phyloP scores from a whole-genome alignment of 1,140 invertebrate genomes.

The Dendroctonus valens region DNA sequence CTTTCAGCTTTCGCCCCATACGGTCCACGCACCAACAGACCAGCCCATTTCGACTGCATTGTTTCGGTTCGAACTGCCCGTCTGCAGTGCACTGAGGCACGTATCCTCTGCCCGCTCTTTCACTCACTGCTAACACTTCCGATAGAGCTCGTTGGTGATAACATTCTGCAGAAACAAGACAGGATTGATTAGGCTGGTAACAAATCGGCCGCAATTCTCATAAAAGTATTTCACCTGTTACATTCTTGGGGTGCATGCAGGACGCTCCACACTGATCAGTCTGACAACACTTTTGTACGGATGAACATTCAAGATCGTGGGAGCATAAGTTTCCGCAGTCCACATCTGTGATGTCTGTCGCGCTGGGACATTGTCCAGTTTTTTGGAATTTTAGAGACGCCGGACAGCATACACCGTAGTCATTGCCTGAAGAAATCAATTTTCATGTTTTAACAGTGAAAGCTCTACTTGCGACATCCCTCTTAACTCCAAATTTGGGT shows the following conservation, averaged over 20 bases:
- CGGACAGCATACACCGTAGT: slow-evolving; percentile 86
- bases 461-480: too few relatives aligned
- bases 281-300: slow-evolving; percentile 76
- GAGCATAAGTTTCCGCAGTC: slow-evolving; percentile 66
- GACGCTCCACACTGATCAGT: slow-evolving; percentile 67
- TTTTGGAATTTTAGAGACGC: slow-evolving; percentile 70
- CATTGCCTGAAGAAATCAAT: slow-evolving; percentile 57
- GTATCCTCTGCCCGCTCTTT: slow-evolving; percentile 76
- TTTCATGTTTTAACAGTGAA: not conserved
- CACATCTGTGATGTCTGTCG: slow-evolving; percentile 46
- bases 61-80: slow-evolving; percentile 68
- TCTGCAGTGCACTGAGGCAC: slow-evolving; percentile 74
- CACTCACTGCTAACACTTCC: slow-evolving; percentile 72
- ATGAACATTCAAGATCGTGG: slow-evolving; percentile 76
- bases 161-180: slow-evolving; percentile 54
- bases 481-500: too few relatives aligned
- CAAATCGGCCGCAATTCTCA: not conserved
- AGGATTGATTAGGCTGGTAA: slow-evolving; percentile 2
- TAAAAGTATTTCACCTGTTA: slow-evolving; percentile 57
- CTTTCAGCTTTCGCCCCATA: slow-evolving; percentile 70
- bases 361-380: slow-evolving; percentile 70
- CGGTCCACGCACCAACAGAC: slow-evolving; percentile 85
- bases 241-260: slow-evolving; percentile 67
- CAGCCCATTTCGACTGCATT: slow-evolving; percentile 79
- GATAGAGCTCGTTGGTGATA: slow-evolving; percentile 73